phyloP scores from a whole-genome alignment of 2,113 vertebrate genomes.

The Otis tarda region DNA sequence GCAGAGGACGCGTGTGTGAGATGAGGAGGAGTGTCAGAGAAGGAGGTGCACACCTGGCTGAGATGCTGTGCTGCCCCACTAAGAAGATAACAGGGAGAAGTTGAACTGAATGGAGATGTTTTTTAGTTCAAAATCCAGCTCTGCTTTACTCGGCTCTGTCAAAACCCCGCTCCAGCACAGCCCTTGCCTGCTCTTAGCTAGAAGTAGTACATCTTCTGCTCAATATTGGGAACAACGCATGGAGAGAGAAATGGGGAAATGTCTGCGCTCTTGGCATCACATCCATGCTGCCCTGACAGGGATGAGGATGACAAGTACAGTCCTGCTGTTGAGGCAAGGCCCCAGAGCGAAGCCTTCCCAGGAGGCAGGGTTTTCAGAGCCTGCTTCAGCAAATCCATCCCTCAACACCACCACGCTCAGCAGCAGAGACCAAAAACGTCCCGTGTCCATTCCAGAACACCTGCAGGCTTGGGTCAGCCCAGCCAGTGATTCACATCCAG shows the following conservation, averaged over 20 bases:
- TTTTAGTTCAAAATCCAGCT: neutral
- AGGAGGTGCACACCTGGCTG: neutral
- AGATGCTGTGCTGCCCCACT: neutral
- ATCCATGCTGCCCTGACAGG: neutral
- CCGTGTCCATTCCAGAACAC: neutral
- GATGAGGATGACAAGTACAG: neutral
- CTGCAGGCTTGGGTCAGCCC: neutral
- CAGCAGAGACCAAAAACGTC: neutral
- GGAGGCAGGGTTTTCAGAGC: neutral
- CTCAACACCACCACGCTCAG: rapidly evolving
- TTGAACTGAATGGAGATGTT: neutral
- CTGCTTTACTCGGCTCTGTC: neutral
- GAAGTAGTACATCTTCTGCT: neutral
- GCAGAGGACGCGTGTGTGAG: rapidly evolving
- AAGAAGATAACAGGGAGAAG: neutral
- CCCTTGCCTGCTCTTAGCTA: neutral
- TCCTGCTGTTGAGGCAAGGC: neutral
- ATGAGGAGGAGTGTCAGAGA: neutral
- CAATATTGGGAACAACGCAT: neutral
- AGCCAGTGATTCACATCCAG: neutral
- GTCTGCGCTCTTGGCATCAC: neutral
- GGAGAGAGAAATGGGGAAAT: neutral
- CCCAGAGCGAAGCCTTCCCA: neutral
- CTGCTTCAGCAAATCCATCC: neutral
- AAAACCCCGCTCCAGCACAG: neutral